phyloP scores from a whole-genome alignment of 1,140 invertebrate genomes.

The Drosophila ogumai region DNA sequence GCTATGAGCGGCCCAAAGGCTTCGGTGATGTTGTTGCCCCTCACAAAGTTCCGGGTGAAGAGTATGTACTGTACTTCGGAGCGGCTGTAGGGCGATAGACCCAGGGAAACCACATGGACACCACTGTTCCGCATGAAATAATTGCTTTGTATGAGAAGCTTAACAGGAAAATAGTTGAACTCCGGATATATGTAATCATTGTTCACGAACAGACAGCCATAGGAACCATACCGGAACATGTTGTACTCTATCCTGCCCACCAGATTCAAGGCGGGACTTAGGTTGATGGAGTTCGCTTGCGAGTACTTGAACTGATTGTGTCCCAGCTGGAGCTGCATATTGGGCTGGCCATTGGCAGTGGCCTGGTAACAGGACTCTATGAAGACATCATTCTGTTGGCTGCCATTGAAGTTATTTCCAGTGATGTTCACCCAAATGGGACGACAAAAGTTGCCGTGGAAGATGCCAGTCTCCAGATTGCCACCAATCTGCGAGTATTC shows the following conservation, averaged over 20 bases:
- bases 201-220: conserved; percentile 94
- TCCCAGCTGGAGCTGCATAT: conserved; percentile 91
- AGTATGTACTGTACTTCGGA: conserved; percentile 89
- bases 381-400: conserved; percentile 90
- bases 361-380: conserved; percentile 91
- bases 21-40: conserved; percentile 94
- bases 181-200: conserved; percentile 90
- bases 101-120: conserved; percentile 93
- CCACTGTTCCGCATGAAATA: conserved; percentile 95
- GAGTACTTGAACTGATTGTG: conserved; percentile 94
- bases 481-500: conserved; percentile 94
- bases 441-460: conserved; percentile 92
- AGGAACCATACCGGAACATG: conserved; percentile 92
- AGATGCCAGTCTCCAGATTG: conserved; percentile 93
- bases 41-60: conserved; percentile 95
- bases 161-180: conserved; percentile 89
- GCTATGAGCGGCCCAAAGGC: conserved; percentile 90
- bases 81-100: conserved; percentile 93
- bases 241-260: conserved; percentile 93
- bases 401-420: conserved; percentile 93
- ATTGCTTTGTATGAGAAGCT: conserved; percentile 94
- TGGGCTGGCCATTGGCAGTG: conserved; percentile 84
- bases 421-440: conserved; percentile 93
- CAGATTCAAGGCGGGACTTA: conserved; percentile 94
- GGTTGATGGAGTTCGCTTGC: conserved; percentile 90